Evolutionary conservation across 2,113 vertebrate species (phyloP).

Genomic region (Pristiophorus japonicus): DNA sequence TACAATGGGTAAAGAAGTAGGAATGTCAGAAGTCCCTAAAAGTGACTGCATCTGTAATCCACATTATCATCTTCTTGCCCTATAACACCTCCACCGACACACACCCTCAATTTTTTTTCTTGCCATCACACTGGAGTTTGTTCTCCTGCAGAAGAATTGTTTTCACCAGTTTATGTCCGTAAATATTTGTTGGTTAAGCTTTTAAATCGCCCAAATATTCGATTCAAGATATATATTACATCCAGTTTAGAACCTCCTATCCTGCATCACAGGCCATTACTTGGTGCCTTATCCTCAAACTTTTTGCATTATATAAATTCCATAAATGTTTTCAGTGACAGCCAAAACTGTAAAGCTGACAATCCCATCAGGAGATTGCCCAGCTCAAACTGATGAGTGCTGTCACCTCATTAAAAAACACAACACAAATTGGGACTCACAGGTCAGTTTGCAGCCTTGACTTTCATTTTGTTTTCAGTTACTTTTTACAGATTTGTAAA

Average conservation of each 20-base stretch:
- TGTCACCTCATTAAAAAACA: too few species aligned
- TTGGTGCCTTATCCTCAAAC: not conserved
- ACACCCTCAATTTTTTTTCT: not conserved
- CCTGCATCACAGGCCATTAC: not conserved
- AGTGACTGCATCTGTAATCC: not conserved
- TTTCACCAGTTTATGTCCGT: not conserved
- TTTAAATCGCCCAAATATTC: not conserved
- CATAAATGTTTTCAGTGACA: not conserved
- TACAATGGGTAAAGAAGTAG: not conserved
- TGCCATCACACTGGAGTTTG: not conserved
- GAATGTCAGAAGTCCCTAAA: not conserved
- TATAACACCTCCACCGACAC: not conserved
- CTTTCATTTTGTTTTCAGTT: not conserved
- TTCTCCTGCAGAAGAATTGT: not conserved
- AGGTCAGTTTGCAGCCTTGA: not conserved
- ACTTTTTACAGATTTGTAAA: not conserved
- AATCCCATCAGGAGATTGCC: not conserved
- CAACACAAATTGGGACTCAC: not conserved
- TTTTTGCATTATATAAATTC: not conserved
- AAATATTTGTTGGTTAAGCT: not conserved
- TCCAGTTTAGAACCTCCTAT: not conserved
- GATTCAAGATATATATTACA: not conserved
- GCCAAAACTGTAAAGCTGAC: too few species aligned
- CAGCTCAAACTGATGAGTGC: not conserved
- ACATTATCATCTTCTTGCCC: not conserved